Evolutionary conservation across 2,888 invertebrate species (phyloP).

Genomic region (Bembecia ichneumoniformis): DNA sequence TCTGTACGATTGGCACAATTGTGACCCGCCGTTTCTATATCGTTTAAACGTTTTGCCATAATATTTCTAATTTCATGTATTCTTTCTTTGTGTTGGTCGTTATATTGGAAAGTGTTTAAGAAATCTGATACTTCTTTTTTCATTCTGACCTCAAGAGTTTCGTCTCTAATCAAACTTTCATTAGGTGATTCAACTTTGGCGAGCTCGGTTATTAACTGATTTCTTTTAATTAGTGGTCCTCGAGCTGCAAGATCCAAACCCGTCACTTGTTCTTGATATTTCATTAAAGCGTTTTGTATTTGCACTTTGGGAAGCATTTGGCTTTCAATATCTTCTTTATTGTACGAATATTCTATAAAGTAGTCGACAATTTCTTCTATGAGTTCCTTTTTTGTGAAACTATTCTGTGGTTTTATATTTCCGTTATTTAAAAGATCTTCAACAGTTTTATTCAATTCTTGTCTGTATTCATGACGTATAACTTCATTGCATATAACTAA

Average conservation of each 20-base stretch:
- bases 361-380: not conserved
- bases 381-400: not conserved
- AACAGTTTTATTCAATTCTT: not conserved
- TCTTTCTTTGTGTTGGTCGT: not conserved
- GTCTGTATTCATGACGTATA: not conserved
- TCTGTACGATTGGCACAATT: not conserved
- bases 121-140: not conserved
- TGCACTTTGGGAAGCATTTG: not conserved
- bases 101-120: not conserved
- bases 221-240: not conserved
- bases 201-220: not conserved
- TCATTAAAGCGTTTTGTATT: not conserved
- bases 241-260: not conserved
- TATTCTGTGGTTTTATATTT: not conserved
- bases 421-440: not conserved
- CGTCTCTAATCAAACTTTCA: not conserved
- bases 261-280: not conserved
- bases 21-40: not conserved
- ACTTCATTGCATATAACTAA: not conserved
- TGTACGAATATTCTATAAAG: not conserved
- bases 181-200: not conserved
- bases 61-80: not conserved
- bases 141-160: not conserved
- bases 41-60: not conserved
- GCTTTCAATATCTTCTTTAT: not conserved